Evolutionary conservation across 2,797 vertebrate species (phyloP).

Genomic region (Falco novaeseelandiae): DNA sequence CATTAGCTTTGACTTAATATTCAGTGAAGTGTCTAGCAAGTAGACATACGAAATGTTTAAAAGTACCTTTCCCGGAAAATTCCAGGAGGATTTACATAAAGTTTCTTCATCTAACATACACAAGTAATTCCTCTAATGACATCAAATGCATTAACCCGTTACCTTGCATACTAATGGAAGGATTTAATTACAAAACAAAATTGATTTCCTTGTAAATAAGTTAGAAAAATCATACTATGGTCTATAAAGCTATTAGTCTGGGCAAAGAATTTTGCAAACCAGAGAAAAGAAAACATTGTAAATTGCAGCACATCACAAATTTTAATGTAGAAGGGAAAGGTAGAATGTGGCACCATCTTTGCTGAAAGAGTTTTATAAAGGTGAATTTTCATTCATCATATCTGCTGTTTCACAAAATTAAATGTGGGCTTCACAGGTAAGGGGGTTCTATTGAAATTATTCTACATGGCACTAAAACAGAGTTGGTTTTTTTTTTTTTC

Average conservation of each 20-base stretch:
- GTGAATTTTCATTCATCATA: slow-evolving; percentile 22
- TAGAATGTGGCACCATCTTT: background rate
- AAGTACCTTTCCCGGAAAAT: background rate
- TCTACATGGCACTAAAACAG: background rate
- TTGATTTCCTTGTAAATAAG: slow-evolving; percentile 26
- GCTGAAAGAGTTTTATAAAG: background rate
- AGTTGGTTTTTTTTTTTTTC: fast-evolving
- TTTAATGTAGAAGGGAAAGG: slow-evolving; percentile 7
- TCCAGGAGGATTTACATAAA: background rate
- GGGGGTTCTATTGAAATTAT: slow-evolving; percentile 30
- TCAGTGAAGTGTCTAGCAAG: background rate
- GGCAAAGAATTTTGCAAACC: slow-evolving; percentile 17
- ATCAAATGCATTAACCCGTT: slow-evolving; percentile 18
- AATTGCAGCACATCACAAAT: background rate
- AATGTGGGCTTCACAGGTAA: background rate
- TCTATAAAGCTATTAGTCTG: background rate
- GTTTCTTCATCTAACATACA: slow-evolving; percentile 15
- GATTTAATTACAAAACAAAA: slow-evolving; percentile 42
- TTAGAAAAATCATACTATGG: slow-evolving; percentile 3
- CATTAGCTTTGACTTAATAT: background rate
- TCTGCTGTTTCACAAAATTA: slow-evolving; percentile 9
- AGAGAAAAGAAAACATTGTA: background rate
- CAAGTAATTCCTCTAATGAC: slow-evolving; percentile 9
- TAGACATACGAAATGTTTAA: background rate
- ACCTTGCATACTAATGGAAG: background rate